phyloP scores from a whole-genome alignment of 2,888 invertebrate genomes.

The Labia minor region DNA sequence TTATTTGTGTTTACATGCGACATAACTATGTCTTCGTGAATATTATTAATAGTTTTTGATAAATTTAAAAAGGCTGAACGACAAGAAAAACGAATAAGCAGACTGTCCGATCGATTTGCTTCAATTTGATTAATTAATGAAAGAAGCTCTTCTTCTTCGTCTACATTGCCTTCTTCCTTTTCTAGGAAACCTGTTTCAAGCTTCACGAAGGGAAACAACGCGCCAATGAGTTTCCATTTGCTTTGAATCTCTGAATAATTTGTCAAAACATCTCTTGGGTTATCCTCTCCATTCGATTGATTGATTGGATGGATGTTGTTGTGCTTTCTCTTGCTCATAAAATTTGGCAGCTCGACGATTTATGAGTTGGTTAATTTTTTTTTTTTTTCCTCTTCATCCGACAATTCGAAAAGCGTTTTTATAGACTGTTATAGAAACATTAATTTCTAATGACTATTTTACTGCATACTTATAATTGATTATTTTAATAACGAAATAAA shows the following conservation, averaged over 20 bases:
- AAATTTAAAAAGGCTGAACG: not conserved
- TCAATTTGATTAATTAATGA: not conserved
- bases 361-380: conserved; percentile 13
- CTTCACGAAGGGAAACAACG: not conserved
- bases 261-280: not conserved
- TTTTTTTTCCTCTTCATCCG: not conserved
- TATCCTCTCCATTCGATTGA: not conserved
- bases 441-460: conserved; percentile 8
- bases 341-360: conserved; percentile 5
- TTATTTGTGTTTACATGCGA: not conserved
- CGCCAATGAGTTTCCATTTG: not conserved
- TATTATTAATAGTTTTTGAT: conserved; percentile 1
- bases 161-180: too few relatives aligned
- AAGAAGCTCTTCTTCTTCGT: not conserved
- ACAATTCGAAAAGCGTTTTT: not conserved
- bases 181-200: not conserved
- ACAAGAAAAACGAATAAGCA: too few relatives aligned
- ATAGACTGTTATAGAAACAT: conserved; percentile 13
- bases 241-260: not conserved
- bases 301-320: not conserved
- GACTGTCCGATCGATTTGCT: too few relatives aligned
- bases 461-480: conserved; percentile 13
- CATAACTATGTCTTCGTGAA: not conserved
- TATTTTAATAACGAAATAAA: conserved; percentile 13
- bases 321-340: not conserved